Conservation (phyloP, 2,888 invertebrate genomes). For the Trichacis sp. region DNA sequence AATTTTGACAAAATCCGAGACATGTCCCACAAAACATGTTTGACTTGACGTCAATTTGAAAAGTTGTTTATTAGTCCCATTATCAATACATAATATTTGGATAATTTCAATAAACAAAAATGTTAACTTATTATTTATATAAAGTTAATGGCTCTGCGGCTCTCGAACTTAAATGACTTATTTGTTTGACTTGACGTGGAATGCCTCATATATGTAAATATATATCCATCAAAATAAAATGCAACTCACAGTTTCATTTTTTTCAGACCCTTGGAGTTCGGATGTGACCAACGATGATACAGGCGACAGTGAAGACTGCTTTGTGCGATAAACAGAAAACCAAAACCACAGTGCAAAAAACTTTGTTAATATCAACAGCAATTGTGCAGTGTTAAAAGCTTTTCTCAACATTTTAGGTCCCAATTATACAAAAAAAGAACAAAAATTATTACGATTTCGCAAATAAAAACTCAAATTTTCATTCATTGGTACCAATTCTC, state of each 20-base stretch:
- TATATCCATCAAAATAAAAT: constrained; percentile 9
- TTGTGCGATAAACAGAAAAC: constrained; percentile 64
- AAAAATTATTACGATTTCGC: too few species aligned
- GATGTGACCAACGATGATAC: constrained; percentile 55
- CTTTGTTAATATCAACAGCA: constrained; percentile 60
- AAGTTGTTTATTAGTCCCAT: background rate
- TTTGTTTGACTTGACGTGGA: too few species aligned
- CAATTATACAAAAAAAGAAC: too few species aligned
- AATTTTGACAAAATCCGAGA: too few species aligned
- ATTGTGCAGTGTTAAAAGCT: constrained; percentile 50
- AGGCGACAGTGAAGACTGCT: constrained; percentile 63
- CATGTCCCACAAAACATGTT: too few species aligned
- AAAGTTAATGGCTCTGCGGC: too few species aligned
- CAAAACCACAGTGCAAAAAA: constrained; percentile 67
- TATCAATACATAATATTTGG: background rate
- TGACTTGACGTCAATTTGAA: too few species aligned
- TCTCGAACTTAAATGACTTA: too few species aligned
- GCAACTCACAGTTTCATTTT: constrained; percentile 60
- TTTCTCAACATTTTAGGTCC: too few species aligned
- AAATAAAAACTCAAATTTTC: too few species aligned
- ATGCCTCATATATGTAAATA: background rate
- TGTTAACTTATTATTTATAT: background rate
- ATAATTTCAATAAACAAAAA: background rate
- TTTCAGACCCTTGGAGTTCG: constrained; percentile 59
- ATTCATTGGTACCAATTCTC: too few species aligned